phyloP scores from a whole-genome alignment of 2,113 vertebrate genomes.

The Bubo bubo region DNA sequence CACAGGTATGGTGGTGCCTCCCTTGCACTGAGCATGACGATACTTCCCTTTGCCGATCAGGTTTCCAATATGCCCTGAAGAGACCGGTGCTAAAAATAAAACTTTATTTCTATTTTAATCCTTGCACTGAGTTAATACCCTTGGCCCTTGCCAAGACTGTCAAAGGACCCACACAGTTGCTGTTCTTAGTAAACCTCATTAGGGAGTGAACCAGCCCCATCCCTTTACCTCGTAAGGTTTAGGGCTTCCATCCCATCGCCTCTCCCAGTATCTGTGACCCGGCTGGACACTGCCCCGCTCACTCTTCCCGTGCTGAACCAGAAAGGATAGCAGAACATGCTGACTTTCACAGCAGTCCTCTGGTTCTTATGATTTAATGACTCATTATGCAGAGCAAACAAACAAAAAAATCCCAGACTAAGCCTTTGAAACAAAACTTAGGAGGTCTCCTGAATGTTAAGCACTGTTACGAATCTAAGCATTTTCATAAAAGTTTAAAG shows the following conservation, averaged over 20 bases:
- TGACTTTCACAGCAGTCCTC: not conserved
- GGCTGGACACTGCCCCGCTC: fast-evolving
- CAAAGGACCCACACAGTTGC: not conserved
- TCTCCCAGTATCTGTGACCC: fast-evolving
- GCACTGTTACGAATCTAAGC: not conserved
- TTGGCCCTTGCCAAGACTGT: not conserved
- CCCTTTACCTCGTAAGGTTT: fast-evolving
- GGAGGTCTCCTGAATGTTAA: not conserved
- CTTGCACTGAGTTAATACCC: constrained; percentile 22
- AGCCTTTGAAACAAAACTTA: not conserved
- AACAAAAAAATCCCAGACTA: not conserved
- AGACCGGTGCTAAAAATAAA: constrained; percentile 33
- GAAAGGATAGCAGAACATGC: not conserved
- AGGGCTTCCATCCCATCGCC: not conserved
- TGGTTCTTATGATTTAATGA: not conserved
- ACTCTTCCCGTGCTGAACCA: fast-evolving
- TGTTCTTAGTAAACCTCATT: constrained; percentile 22
- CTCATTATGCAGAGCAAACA: not conserved
- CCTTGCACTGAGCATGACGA: fast-evolving
- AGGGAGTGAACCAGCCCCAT: fast-evolving
- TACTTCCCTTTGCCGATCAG: not conserved
- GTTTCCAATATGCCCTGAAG: constrained; percentile 19
- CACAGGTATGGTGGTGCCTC: not conserved
- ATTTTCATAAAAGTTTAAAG: not conserved
- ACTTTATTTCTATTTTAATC: constrained; percentile 44